These are phyloP conservation scores for Oegoconia quadripuncta DNA, from an alignment of 2,888 invertebrate species.

Conservation along the genomic window DNA sequence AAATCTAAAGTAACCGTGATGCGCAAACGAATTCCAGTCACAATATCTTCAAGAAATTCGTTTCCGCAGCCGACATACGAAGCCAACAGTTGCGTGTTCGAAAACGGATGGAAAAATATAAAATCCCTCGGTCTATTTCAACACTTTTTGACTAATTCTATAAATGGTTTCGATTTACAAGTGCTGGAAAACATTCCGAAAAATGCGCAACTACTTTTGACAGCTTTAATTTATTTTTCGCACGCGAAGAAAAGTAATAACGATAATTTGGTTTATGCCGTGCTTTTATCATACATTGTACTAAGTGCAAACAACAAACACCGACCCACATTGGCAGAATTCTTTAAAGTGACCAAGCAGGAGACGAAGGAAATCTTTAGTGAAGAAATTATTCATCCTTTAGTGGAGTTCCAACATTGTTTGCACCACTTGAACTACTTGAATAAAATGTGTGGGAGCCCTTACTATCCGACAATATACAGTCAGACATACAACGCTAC, in stretches of 20 bases:
- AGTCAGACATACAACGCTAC: constrained; percentile 34
- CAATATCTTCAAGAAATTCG: background rate
- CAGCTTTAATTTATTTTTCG: constrained; percentile 34
- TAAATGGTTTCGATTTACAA: constrained; percentile 18
- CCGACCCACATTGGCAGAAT: constrained; percentile 16
- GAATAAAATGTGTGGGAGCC: constrained; percentile 36
- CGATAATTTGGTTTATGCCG: constrained; percentile 26
- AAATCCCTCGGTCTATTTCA: constrained; percentile 22
- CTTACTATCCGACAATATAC: constrained; percentile 26
- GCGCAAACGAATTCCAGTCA: constrained; percentile 1
- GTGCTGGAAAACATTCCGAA: constrained; percentile 23
- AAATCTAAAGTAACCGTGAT: constrained; percentile 9
- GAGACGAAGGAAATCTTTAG: constrained; percentile 23
- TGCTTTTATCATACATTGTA: constrained; percentile 33
- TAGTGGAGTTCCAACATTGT: constrained; percentile 36
- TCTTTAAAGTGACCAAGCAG: constrained; percentile 12
- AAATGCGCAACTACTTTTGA: constrained; percentile 30
- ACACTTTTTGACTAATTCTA: constrained; percentile 24
- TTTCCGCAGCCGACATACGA: constrained; percentile 28
- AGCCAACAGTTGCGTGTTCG: constrained; percentile 29
- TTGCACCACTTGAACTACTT: constrained; percentile 36
- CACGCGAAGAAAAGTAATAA: constrained; percentile 22
- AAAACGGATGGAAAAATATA: constrained; percentile 38
- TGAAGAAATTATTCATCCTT: constrained; percentile 19
- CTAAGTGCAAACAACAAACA: constrained; percentile 23